Evolutionary conservation across 1,140 invertebrate species (phyloP).

Genomic region (Ostrea edulis): DNA sequence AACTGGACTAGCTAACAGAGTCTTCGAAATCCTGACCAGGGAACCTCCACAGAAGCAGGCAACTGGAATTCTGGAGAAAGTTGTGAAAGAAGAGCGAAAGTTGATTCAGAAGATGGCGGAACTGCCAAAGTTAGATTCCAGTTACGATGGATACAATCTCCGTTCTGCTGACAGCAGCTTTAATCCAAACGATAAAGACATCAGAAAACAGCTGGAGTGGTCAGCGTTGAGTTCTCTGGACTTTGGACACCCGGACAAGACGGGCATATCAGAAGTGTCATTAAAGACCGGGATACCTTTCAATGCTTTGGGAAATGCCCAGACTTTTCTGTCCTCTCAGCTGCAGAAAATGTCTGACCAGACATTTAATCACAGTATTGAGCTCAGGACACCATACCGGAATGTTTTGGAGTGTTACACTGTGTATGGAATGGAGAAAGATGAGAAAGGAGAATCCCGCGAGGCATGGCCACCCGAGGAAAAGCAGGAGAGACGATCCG

Average conservation of each 20-base stretch:
- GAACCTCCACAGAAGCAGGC: slow-evolving; percentile 69
- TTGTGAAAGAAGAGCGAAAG: slow-evolving; percentile 66
- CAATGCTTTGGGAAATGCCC: slow-evolving; percentile 65
- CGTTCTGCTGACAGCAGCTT: slow-evolving; percentile 58
- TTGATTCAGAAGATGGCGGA: slow-evolving; percentile 58
- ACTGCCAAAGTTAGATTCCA: slow-evolving; percentile 62
- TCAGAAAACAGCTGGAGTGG: slow-evolving; percentile 69
- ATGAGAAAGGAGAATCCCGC: slow-evolving; percentile 37
- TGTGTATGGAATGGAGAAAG: slow-evolving; percentile 62
- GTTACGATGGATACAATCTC: slow-evolving; percentile 58
- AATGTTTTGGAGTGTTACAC: slow-evolving; percentile 70
- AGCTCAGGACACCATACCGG: slow-evolving; percentile 64
- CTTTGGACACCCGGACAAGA: slow-evolving; percentile 52
- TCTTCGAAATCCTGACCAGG: slow-evolving; percentile 66
- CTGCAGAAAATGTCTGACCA: slow-evolving; percentile 69
- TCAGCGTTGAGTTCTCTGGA: slow-evolving; percentile 68
- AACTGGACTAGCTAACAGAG: slow-evolving; percentile 65
- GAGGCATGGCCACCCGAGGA: slow-evolving; percentile 46
- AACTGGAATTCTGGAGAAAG: slow-evolving; percentile 67
- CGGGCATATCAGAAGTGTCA: slow-evolving; percentile 51
- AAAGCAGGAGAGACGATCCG: neutral
- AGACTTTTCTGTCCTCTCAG: slow-evolving; percentile 71
- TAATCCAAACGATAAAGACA: slow-evolving; percentile 60
- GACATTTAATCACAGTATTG: slow-evolving; percentile 72
- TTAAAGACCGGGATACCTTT: slow-evolving; percentile 58